Evolutionary conservation across 1,140 invertebrate species (phyloP).

Genomic region (Sweltsa coloradensis): DNA sequence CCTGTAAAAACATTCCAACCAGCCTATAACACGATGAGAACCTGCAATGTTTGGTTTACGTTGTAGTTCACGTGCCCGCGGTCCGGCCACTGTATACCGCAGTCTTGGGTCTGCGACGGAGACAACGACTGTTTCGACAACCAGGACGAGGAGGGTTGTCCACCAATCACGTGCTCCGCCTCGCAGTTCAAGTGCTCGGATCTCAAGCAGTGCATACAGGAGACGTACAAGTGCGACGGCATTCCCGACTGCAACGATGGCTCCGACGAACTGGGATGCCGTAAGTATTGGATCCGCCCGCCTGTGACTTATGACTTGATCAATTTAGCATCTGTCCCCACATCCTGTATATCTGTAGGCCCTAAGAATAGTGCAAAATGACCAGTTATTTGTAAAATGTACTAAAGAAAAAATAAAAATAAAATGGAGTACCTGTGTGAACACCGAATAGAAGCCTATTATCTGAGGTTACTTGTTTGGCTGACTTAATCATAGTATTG

Average conservation of each 20-base stretch:
- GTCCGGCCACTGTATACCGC: constrained; percentile 91
- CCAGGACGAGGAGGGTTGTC: constrained; percentile 93
- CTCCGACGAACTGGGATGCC: constrained; percentile 80
- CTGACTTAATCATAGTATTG: no score
- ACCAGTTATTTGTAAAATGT: no score
- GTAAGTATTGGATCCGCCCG: constrained; percentile 35
- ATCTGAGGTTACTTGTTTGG: no score
- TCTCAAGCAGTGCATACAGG: constrained; percentile 81
- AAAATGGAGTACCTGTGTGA: no score
- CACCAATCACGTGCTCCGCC: constrained; percentile 84
- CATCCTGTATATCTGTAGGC: no score
- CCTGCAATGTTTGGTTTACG: constrained; percentile 3
- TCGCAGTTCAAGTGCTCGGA: constrained; percentile 89
- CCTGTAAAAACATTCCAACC: background rate
- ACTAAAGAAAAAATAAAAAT: no score
- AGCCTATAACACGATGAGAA: no score
- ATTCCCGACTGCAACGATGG: constrained; percentile 87
- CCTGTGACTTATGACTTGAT: no score
- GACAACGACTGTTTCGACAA: constrained; percentile 97
- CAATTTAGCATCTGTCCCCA: no score
- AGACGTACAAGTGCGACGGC: constrained; percentile 88
- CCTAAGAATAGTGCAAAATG: no score
- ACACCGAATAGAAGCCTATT: no score
- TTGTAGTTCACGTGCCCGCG: constrained; percentile 84
- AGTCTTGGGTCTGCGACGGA: constrained; percentile 48